A percentile compares a stretch with the other conserved stretches of the same genome.
phyloP scores from a whole-genome alignment of 2,113 vertebrate genomes.

The Myotis brandtii region DNA sequence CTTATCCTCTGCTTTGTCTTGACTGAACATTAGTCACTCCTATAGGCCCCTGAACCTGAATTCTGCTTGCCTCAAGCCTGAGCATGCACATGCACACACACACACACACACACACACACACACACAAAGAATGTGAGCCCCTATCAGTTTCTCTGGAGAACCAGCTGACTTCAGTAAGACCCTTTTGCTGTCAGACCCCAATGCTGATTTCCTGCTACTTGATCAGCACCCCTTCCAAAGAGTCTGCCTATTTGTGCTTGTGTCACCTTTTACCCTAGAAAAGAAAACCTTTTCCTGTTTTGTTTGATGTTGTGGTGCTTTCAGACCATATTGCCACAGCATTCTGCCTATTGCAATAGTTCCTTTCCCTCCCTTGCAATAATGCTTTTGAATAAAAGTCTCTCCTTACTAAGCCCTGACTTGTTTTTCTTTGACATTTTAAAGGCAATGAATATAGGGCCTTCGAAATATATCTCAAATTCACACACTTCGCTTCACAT shows the following conservation, averaged over 20 bases:
- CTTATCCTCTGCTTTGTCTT: neutral
- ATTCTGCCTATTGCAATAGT: neutral
- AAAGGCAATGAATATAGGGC: neutral
- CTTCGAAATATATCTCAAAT: constrained; percentile 22
- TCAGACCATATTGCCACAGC: neutral
- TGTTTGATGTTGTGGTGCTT: neutral
- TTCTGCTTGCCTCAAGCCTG: neutral
- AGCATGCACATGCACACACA: neutral
- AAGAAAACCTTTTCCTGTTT: neutral
- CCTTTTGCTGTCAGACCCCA: neutral
- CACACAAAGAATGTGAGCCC: neutral
- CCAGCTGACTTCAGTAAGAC: neutral
- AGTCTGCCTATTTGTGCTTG: neutral
- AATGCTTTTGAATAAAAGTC: neutral
- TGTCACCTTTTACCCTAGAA: neutral
- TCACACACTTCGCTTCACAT: neutral
- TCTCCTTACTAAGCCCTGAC: neutral
- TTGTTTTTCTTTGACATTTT: constrained; percentile 27
- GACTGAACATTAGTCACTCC: neutral
- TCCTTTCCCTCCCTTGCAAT: neutral
- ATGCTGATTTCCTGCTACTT: neutral
- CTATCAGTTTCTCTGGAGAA: neutral
- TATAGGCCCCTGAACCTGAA: neutral
- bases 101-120: too few species aligned
- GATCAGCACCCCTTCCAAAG: neutral